Percentiles rank a stretch among this genome's conserved stretches.
Conservation (phyloP, 2,113 vertebrate species). For the Kryptolebias marmoratus region DNA sequence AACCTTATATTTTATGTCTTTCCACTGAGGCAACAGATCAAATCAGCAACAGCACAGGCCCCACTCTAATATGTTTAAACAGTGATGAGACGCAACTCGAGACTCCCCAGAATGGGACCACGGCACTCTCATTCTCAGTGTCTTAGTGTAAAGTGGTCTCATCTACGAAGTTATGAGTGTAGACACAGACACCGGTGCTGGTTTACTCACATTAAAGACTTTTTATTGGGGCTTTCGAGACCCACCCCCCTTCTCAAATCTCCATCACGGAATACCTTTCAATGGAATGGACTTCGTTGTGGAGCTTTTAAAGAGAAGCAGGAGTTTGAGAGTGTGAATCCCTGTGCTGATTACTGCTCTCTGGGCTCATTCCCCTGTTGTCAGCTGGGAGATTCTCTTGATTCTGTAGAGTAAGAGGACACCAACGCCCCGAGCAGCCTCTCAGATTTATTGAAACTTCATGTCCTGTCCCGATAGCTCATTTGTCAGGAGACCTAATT, state of each 20-base stretch:
- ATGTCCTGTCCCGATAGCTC: constrained; percentile 93
- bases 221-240: constrained; percentile 64
- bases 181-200: constrained; percentile 62
- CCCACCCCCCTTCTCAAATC: constrained; percentile 60
- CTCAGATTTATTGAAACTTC: constrained; percentile 84
- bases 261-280: constrained; percentile 59
- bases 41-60: constrained; percentile 78
- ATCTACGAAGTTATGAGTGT: constrained; percentile 69
- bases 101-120: constrained; percentile 78
- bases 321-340: constrained; percentile 47
- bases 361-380: constrained; percentile 52
- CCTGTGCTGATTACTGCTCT: constrained; percentile 53
- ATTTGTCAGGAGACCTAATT: constrained; percentile 99
- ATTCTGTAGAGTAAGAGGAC: constrained; percentile 64
- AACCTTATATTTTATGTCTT: constrained; percentile 79
- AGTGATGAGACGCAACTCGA: constrained; percentile 81
- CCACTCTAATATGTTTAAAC: constrained; percentile 78
- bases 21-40: constrained; percentile 75
- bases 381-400: constrained; percentile 66
- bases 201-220: constrained; percentile 72
- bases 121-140: constrained; percentile 67
- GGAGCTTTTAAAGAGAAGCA: constrained; percentile 50
- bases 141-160: constrained; percentile 77
- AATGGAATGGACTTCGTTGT: constrained; percentile 28
- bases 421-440: constrained; percentile 70